Evolutionary conservation across 2,888 invertebrate genomes (phyloP).

Genomic region (Tetragonisca angustula): DNA sequence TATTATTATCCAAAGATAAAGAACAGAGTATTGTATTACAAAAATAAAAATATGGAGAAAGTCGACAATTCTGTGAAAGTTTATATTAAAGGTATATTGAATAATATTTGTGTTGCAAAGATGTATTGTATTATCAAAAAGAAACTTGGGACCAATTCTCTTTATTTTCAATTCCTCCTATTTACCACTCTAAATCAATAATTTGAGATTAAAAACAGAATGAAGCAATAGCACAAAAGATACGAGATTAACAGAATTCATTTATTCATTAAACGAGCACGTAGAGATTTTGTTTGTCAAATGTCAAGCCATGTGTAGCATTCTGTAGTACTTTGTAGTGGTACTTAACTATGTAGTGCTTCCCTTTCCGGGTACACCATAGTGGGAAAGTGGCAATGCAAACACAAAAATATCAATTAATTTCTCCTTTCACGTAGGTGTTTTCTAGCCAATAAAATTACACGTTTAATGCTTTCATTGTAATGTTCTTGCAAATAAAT

Average conservation of each 20-base stretch:
- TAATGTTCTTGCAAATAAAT: neutral
- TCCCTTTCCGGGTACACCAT: neutral
- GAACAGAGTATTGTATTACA: no score
- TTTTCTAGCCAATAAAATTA: neutral
- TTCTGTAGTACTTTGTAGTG: no score
- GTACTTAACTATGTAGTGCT: neutral
- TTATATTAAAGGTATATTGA: no score
- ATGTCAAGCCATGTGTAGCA: no score
- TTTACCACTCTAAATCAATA: neutral
- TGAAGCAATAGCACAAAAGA: no score
- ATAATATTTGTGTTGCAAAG: no score
- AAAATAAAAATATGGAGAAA: no score
- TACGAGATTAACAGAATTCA: no score
- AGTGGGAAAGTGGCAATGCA: neutral
- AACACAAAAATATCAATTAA: slow-evolving; percentile 2
- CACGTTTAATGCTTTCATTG: neutral
- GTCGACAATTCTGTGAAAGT: no score
- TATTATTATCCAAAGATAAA: no score
- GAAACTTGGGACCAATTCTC: neutral
- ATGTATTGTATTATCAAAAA: no score
- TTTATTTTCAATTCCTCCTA: neutral
- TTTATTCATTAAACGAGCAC: neutral
- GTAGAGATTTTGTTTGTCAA: neutral
- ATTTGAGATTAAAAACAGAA: neutral
- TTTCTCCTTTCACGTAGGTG: neutral